These are phyloP conservation scores for Drosophila paranaensis DNA, from an alignment of 2,888 invertebrate genomes.

Conservation along the genomic window DNA sequence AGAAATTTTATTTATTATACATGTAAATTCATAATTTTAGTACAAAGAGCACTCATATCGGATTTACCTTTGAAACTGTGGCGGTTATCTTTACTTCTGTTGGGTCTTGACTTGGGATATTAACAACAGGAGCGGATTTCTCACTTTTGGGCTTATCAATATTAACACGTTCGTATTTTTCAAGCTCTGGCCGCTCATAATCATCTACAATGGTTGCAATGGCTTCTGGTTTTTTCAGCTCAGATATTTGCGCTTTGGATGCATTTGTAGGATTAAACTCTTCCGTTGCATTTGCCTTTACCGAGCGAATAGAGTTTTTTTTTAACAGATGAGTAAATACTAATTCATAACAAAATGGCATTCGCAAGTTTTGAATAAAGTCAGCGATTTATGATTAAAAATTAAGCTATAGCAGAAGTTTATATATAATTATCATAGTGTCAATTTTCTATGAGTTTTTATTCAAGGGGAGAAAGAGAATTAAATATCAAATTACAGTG, in stretches of 20 bases:
- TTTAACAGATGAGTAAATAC: slow-evolving; percentile 7
- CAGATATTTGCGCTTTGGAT: slow-evolving; percentile 71
- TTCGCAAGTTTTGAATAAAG: neutral
- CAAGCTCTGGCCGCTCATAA: slow-evolving; percentile 90
- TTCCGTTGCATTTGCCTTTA: slow-evolving; percentile 65
- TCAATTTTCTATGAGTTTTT: neutral
- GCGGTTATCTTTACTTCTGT: slow-evolving; percentile 55
- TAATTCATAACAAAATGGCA: neutral
- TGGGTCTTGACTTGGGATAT: slow-evolving; percentile 50
- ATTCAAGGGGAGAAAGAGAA: neutral
- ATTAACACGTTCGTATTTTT: slow-evolving; percentile 87
- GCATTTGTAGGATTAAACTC: slow-evolving; percentile 82
- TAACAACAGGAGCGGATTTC: slow-evolving; percentile 52
- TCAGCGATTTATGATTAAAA: neutral
- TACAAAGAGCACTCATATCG: neutral
- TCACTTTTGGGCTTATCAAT: slow-evolving; percentile 84
- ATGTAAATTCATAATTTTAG: neutral
- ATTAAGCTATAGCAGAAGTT: neutral
- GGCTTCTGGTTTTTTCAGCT: slow-evolving; percentile 86
- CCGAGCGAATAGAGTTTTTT: slow-evolving; percentile 16
- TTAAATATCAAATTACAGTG: too few relatives aligned
- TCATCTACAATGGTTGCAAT: slow-evolving; percentile 88
- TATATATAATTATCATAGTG: neutral
- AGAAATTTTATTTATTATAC: too few relatives aligned
- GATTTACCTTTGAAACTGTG: slow-evolving; percentile 68